Percentiles rank a stretch among this genome's conserved stretches.
Evolutionary conservation across 2,888 invertebrate genomes (phyloP).

Genomic region (Andrena flavipes): DNA sequence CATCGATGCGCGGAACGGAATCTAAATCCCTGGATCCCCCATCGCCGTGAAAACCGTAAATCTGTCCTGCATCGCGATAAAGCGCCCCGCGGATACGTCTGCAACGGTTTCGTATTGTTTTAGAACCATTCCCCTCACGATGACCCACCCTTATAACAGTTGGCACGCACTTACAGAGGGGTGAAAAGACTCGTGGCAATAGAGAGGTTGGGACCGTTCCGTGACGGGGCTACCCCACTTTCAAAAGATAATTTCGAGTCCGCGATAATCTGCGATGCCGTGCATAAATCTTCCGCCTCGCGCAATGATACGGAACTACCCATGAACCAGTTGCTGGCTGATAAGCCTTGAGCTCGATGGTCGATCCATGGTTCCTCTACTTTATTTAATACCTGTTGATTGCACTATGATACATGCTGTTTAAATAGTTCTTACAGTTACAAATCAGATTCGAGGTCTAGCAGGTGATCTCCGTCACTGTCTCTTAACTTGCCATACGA

Average conservation of each 20-base stretch:
- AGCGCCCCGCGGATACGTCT: conserved; percentile 58
- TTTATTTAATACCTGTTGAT: not conserved
- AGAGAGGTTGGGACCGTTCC: conserved; percentile 39
- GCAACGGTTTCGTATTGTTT: conserved; percentile 64
- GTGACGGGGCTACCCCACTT: conserved; percentile 52
- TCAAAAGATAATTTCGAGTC: conserved; percentile 55
- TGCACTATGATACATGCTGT: too few relatives aligned
- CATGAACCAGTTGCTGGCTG: conserved; percentile 28
- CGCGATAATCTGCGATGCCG: conserved; percentile 52
- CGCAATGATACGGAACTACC: conserved; percentile 8
- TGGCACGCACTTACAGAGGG: conserved; percentile 64
- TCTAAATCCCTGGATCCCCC: conserved; percentile 39
- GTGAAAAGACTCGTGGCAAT: conserved; percentile 37
- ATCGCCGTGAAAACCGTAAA: conserved; percentile 57
- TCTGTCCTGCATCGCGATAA: conserved; percentile 65
- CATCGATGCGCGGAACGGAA: conserved; percentile 35
- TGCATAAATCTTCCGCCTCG: conserved; percentile 49
- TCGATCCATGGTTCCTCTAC: not conserved
- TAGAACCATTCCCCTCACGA: conserved; percentile 33
- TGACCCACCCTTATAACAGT: conserved; percentile 57
- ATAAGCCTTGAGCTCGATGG: not conserved
- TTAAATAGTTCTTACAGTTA: too few relatives aligned
- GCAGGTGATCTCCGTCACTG: too few relatives aligned
- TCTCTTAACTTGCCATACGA: too few relatives aligned
- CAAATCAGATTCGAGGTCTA: too few relatives aligned